A percentile compares a stretch with the other conserved stretches of the same genome.
phyloP scores from a whole-genome alignment of 2,113 vertebrate species.

The Grallaria varia region DNA sequence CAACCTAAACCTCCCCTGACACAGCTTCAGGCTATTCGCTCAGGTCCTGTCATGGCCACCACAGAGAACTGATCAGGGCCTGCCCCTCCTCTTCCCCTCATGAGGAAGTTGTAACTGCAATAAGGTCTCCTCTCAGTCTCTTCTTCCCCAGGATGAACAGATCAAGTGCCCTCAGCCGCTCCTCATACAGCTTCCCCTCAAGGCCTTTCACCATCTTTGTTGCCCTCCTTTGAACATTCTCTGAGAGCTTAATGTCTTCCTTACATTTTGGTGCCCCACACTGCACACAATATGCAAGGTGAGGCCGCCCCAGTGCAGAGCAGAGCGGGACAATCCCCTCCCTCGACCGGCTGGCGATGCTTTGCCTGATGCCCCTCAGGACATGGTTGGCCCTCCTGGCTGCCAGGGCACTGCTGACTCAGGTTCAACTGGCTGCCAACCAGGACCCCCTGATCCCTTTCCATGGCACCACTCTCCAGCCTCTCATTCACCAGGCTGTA shows the following conservation, averaged over 20 bases:
- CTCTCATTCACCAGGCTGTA: rapidly evolving
- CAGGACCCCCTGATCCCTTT: background rate
- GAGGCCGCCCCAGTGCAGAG: rapidly evolving
- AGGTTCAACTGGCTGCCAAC: rapidly evolving
- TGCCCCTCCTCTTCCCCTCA: background rate
- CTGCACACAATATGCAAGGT: background rate
- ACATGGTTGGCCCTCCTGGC: rapidly evolving
- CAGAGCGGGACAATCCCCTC: background rate
- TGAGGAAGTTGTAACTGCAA: rapidly evolving
- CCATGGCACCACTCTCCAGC: rapidly evolving
- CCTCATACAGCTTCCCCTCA: rapidly evolving
- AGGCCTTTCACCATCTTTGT: background rate
- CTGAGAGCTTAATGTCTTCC: rapidly evolving
- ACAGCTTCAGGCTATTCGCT: background rate
- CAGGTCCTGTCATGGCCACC: background rate
- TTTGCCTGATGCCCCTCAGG: background rate
- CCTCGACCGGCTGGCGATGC: rapidly evolving
- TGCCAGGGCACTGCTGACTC: background rate
- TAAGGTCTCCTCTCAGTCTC: background rate
- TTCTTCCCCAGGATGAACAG: background rate
- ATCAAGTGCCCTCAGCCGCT: background rate
- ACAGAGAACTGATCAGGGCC: background rate
- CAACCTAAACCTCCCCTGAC: background rate
- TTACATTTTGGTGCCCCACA: rapidly evolving
- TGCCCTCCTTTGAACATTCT: rapidly evolving